Percentiles rank a stretch among this genome's conserved stretches.
Evolutionary conservation across 2,888 invertebrate genomes (phyloP).

Genomic region (Artemia sinica): DNA sequence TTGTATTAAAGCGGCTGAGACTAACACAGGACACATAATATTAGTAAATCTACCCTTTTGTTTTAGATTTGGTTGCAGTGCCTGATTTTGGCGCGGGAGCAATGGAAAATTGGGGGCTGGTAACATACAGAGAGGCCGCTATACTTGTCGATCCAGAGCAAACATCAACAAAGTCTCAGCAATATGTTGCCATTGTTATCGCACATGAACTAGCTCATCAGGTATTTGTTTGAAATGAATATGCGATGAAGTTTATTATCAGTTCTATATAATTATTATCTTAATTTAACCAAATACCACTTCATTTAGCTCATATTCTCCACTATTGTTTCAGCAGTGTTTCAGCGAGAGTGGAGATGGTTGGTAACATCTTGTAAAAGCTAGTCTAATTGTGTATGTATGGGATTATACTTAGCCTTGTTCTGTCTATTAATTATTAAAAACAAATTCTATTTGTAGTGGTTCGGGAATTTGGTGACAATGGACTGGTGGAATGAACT

Average conservation of each 20-base stretch:
- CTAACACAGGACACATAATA: too few species aligned
- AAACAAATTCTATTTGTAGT: conserved; percentile 32
- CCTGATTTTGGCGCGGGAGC: conserved; percentile 39
- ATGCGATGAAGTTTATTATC: too few species aligned
- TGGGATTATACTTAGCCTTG: background rate
- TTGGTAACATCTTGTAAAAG: too few species aligned
- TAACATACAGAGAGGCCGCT: conserved; percentile 50
- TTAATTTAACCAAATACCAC: too few species aligned
- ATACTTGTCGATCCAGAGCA: conserved; percentile 45
- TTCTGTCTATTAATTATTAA: conserved; percentile 11
- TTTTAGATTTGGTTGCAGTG: conserved; percentile 33
- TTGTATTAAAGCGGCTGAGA: too few species aligned
- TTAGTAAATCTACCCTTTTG: background rate
- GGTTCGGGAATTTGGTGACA: conserved; percentile 69
- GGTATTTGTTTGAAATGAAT: conserved; percentile 32
- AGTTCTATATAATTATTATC: too few species aligned
- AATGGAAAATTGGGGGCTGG: conserved; percentile 66
- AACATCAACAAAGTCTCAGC: conserved; percentile 46
- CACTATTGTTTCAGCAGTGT: too few species aligned
- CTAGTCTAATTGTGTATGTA: background rate
- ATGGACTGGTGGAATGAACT: conserved; percentile 81
- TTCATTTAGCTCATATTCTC: too few species aligned
- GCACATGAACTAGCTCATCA: conserved; percentile 60
- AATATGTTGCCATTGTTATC: conserved; percentile 47
- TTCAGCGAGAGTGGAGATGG: too few species aligned